A percentile compares a stretch with the other conserved stretches of the same genome.
These are phyloP conservation scores for Dermochelys coriacea DNA, from an alignment of 2,797 vertebrate species.

Conservation along the genomic window DNA sequence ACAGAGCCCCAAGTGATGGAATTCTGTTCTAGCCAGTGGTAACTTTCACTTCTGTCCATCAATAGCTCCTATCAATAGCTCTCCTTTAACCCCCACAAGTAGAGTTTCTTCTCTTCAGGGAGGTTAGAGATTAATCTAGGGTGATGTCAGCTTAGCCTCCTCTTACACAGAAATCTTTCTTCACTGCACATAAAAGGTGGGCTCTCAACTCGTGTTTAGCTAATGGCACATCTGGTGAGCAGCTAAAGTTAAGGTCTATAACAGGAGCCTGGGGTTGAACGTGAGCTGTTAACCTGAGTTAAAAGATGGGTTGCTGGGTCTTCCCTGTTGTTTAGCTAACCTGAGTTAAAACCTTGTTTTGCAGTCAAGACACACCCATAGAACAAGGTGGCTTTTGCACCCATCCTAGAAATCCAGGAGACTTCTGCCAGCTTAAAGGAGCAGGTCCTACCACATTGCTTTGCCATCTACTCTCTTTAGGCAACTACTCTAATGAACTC, in stretches of 20 bases:
- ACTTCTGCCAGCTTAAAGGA: not conserved
- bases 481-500: not conserved
- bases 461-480: not conserved
- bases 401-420: not conserved
- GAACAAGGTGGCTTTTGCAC: not conserved
- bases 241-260: too few relatives aligned
- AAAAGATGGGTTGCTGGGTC: too few relatives aligned
- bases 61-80: not conserved
- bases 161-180: not conserved
- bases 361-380: not conserved
- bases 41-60: rapidly evolving
- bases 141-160: not conserved
- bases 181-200: too few relatives aligned
- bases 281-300: too few relatives aligned
- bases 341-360: not conserved
- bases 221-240: too few relatives aligned
- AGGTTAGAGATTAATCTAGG: not conserved
- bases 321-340: too few relatives aligned
- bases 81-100: not conserved
- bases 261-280: too few relatives aligned
- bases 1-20: rapidly evolving
- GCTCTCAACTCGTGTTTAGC: too few relatives aligned
- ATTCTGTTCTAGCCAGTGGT: not conserved
- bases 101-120: not conserved
- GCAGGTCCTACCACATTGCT: not conserved